These are phyloP conservation scores for Zaprionus nigranus DNA, from an alignment of 1,140 invertebrate species.

Conservation along the genomic window DNA sequence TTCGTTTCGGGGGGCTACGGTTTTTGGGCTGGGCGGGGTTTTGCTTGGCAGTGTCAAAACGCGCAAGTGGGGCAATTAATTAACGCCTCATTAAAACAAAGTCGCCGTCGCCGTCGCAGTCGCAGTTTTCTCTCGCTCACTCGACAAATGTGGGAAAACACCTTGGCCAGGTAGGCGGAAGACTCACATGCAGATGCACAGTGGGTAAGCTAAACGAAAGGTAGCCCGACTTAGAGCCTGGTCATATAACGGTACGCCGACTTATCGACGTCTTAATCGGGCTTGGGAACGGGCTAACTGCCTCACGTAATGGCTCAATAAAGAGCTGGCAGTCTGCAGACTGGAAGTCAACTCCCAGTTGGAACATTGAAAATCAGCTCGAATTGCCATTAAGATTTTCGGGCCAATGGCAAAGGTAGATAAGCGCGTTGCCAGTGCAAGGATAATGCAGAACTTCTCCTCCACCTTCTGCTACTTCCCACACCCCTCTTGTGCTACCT, in stretches of 20 bases:
- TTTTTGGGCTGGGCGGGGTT: background rate
- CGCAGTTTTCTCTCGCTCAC: constrained; percentile 40
- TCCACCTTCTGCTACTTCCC: background rate
- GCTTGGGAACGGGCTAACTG: constrained; percentile 17
- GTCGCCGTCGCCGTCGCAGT: constrained; percentile 33
- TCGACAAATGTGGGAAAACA: constrained; percentile 72
- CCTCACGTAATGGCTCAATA: constrained; percentile 77
- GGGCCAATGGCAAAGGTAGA: constrained; percentile 57
- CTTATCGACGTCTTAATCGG: constrained; percentile 78
- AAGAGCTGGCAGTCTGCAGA: constrained; percentile 58
- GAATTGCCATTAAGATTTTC: constrained; percentile 79
- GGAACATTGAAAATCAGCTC: constrained; percentile 84
- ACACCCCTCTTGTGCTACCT: background rate
- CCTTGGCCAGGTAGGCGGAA: constrained; percentile 21
- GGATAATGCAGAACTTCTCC: constrained; percentile 58
- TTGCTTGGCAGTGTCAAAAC: constrained; percentile 64
- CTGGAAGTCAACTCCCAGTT: constrained; percentile 71
- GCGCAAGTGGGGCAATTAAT: constrained; percentile 78
- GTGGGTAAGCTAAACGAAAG: background rate
- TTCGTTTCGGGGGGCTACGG: background rate
- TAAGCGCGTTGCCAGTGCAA: constrained; percentile 45
- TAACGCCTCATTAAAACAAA: constrained; percentile 81
- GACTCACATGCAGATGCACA: constrained; percentile 8
- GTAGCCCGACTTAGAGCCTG: background rate
- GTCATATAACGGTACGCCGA: constrained; percentile 35